phyloP scores from a whole-genome alignment of 2,888 invertebrate genomes.

The Meiosimyza platycephala region DNA sequence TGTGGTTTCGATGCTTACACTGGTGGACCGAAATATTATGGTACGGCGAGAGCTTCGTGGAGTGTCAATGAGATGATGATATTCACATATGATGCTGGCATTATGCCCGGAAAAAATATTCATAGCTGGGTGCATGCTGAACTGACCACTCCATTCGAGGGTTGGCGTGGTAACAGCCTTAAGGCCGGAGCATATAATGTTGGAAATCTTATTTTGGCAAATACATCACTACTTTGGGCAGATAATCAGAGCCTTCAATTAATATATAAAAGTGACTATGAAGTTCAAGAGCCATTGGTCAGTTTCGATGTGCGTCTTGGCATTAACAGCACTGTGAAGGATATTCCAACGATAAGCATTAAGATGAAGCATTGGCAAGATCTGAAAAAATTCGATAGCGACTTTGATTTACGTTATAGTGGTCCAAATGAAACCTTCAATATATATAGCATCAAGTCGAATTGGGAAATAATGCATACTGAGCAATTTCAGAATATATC shows the following conservation, averaged over 20 bases:
- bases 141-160: constrained; percentile 71
- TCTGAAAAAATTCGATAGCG: constrained; percentile 68
- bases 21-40: constrained; percentile 64
- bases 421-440: constrained; percentile 66
- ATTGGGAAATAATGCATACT: constrained; percentile 75
- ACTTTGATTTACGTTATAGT: constrained; percentile 69
- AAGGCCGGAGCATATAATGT: constrained; percentile 68
- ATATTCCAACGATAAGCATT: constrained; percentile 71
- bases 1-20: constrained; percentile 73
- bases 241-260: constrained; percentile 71
- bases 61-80: constrained; percentile 73
- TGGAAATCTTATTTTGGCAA: constrained; percentile 68
- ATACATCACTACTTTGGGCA: constrained; percentile 73
- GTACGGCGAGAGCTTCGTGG: constrained; percentile 75
- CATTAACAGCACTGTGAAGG: constrained; percentile 72
- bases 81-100: constrained; percentile 59
- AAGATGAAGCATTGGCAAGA: constrained; percentile 71
- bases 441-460: constrained; percentile 75
- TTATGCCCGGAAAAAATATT: constrained; percentile 55
- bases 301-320: constrained; percentile 69
- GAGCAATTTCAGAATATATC: constrained; percentile 71
- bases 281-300: constrained; percentile 64
- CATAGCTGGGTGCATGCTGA: constrained; percentile 67
- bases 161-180: constrained; percentile 72
- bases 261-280: constrained; percentile 70